Evolutionary conservation across 35 echinoderm and acorn worm species (phyloP).

Genomic region (Heliocidaris tuberculata): DNA sequence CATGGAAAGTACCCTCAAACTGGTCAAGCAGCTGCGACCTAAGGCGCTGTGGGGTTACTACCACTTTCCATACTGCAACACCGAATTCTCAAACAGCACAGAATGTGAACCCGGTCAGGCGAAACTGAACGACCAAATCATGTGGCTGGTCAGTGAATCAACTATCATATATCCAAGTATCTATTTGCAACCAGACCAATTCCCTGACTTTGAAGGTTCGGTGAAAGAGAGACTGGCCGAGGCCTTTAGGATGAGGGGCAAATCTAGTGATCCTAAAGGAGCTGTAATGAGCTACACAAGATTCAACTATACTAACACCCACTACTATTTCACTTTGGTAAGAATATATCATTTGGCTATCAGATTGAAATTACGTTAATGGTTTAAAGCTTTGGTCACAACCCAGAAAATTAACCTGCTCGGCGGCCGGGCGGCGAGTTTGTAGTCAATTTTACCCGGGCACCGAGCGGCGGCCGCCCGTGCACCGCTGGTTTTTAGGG

Average conservation of each 20-base stretch:
- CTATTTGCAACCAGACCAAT: slow-evolving; percentile 33
- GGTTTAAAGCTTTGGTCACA: no score
- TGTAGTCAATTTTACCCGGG: no score
- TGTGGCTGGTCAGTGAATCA: slow-evolving; percentile 75
- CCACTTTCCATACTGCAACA: slow-evolving; percentile 79
- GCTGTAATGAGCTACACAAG: slow-evolving; percentile 70
- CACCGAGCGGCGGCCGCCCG: no score
- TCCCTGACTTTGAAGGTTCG: not conserved
- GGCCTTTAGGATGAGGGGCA: slow-evolving; percentile 55
- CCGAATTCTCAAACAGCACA: not conserved
- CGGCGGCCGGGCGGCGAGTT: no score
- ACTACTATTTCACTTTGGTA: slow-evolving; percentile 63
- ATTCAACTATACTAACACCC: slow-evolving; percentile 64
- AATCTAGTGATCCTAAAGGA: slow-evolving; percentile 39
- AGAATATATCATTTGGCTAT: not conserved
- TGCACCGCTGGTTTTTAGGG: no score
- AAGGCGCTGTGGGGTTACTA: slow-evolving; percentile 84
- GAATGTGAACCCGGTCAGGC: not conserved
- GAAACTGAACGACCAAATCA: slow-evolving; percentile 63
- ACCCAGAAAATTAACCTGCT: no score
- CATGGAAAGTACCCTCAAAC: slow-evolving; percentile 63
- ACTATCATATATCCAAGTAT: slow-evolving; percentile 84
- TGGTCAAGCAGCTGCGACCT: slow-evolving; percentile 70
- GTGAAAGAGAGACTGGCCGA: slow-evolving; percentile 47
- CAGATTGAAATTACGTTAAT: no score